Evolutionary conservation across 2,797 vertebrate species (phyloP), one percentile per base, ranked within the genome.

Genomic region (Mallotus villosus): DNA sequence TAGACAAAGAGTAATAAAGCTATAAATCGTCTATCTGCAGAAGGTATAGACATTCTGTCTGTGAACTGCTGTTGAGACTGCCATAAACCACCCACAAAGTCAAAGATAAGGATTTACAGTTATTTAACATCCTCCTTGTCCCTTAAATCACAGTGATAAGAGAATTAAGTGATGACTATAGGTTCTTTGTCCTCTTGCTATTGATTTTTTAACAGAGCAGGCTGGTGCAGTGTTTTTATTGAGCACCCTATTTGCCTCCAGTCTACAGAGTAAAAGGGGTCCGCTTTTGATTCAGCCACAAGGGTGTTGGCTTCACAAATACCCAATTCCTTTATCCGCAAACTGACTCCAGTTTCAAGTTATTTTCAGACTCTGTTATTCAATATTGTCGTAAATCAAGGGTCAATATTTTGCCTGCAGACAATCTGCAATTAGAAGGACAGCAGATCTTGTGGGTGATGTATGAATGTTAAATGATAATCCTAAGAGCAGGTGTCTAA

Each of bases 1-100:
- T 88, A 91, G 87, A 92, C 90, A 91, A 91, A 90, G 90, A 87
- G 86, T 93, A 93, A 93, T 93, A 93, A 92, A 92, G 88, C 91
- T 82, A 91, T 93, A 92, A 93, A 92, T 92, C 78, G 76, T 74
- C 63, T 61, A 76, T 79, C 81, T 64, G 82, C 83, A 78, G 75
- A 85, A 90, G 86, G 84, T 90, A 91, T 89, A 87, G 89, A 88
- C 88, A 84, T 90, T 86, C 84, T 90, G 91, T 88, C 89, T 91
- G 82, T 82, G 88, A 92, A 87, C 88, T 84, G 89, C 90, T 88
- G 88, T 88, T 91, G 87, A 91, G 91, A 89, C 84, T 84, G 89
- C 90, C 88, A 90, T 91, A 93, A 92, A 92, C 86, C 89, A 91
- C 91, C 87, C 81, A 85, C 89, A 88, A 89, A 91, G 90, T 90